These are phyloP conservation scores for Lanius ludovicianus DNA, from an alignment of 2,113 vertebrate species.

Conservation along the genomic window DNA sequence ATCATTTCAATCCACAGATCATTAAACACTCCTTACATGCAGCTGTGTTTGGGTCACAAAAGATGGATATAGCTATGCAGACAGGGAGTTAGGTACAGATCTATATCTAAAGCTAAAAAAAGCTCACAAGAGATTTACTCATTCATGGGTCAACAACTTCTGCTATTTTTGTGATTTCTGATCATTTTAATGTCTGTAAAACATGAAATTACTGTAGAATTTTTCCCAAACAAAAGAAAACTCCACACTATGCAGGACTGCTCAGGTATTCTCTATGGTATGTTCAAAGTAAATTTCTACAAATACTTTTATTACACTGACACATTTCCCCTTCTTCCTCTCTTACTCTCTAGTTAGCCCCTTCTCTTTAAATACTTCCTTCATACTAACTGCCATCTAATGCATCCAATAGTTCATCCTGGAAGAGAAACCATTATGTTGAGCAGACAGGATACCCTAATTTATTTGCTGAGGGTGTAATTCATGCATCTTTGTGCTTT, in stretches of 20 bases:
- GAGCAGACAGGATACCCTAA: not conserved
- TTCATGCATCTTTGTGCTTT: not conserved
- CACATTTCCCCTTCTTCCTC: not conserved
- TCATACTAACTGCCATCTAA: not conserved
- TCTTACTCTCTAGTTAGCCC: not conserved
- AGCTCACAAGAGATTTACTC: not conserved
- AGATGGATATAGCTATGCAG: not conserved
- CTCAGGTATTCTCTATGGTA: not conserved
- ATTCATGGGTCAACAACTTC: not conserved
- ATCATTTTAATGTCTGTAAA: not conserved
- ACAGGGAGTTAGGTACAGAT: not conserved
- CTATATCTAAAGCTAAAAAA: not conserved
- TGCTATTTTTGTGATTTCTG: not conserved
- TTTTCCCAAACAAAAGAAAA: not conserved
- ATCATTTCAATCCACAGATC: not conserved
- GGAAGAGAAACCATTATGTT: not conserved
- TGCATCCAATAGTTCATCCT: not conserved
- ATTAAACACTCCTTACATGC: not conserved
- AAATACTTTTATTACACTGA: not conserved
- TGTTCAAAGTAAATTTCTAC: not conserved
- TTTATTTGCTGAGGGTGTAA: not conserved
- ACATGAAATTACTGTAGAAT: not conserved
- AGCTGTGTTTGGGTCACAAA: not conserved
- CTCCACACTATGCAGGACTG: not conserved
- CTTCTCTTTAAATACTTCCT: not conserved